Evolutionary conservation across 2,888 invertebrate species (phyloP).

Genomic region (Cryptocephalus primarius): DNA sequence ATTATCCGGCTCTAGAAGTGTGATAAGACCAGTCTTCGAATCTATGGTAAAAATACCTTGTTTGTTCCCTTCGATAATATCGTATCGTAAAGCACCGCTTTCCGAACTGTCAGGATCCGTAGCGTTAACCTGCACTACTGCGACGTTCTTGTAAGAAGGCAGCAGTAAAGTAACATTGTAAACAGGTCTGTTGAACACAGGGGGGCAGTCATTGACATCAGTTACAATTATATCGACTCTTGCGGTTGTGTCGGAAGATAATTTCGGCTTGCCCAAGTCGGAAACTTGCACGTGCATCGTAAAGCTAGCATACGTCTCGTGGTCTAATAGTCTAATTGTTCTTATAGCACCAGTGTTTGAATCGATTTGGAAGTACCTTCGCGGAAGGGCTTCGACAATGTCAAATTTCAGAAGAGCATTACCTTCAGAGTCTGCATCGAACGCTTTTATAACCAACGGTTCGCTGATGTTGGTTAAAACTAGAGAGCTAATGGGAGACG

Average conservation of each 20-base stretch:
- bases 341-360: conserved; percentile 48
- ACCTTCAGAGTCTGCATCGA: conserved; percentile 76
- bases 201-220: conserved; percentile 88
- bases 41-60: conserved; percentile 59
- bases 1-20: conserved; percentile 49
- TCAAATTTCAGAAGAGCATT: conserved; percentile 78
- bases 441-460: conserved; percentile 76
- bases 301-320: conserved; percentile 58
- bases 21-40: conserved; percentile 53
- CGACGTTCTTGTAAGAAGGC: conserved; percentile 73
- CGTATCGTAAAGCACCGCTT: conserved; percentile 44
- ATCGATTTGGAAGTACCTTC: conserved; percentile 64
- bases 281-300: conserved; percentile 74
- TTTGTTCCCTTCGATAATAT: conserved; percentile 74
- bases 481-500: conserved; percentile 59
- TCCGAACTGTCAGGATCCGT: conserved; percentile 58
- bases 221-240: conserved; percentile 64
- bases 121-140: conserved; percentile 58
- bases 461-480: conserved; percentile 55
- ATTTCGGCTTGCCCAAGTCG: conserved; percentile 72
- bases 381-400: conserved; percentile 69
- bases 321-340: conserved; percentile 64
- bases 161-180: conserved; percentile 69
- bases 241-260: conserved; percentile 70
- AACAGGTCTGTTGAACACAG: conserved; percentile 56